Conservation (phyloP, 2,113 vertebrate genomes). For the Malurus alboscapulatus region DNA sequence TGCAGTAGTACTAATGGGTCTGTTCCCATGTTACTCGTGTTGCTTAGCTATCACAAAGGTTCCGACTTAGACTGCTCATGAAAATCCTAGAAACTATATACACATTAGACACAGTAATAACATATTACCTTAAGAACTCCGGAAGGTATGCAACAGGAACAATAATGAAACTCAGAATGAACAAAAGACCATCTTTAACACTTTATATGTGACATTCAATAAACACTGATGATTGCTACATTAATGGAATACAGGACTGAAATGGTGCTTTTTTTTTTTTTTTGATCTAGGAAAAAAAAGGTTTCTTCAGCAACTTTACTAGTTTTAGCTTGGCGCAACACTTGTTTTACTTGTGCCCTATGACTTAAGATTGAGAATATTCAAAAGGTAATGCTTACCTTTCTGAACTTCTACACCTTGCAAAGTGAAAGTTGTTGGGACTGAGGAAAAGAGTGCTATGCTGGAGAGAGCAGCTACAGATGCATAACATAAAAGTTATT, state of each 20-base stretch:
- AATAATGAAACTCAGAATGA: neutral
- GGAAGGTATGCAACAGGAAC: neutral
- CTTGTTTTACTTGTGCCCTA: neutral
- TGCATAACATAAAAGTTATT: neutral
- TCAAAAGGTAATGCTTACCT: neutral
- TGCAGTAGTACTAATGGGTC: neutral
- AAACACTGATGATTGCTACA: neutral
- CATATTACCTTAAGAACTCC: neutral
- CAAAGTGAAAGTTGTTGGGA: neutral
- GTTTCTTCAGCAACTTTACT: neutral
- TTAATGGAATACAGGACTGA: neutral
- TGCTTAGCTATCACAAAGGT: neutral
- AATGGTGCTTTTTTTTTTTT: neutral
- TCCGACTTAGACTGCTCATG: neutral
- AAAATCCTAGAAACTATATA: neutral
- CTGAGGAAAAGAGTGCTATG: neutral
- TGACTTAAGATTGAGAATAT: neutral
- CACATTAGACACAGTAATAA: neutral
- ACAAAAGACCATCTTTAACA: neutral
- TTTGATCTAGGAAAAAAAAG: neutral
- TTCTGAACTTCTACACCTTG: neutral
- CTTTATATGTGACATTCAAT: neutral
- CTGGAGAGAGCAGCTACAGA: neutral
- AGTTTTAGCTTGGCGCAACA: neutral
- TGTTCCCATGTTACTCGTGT: neutral